A percentile compares a stretch with the other conserved stretches of the same genome.
phyloP scores from a whole-genome alignment of 1,140 invertebrate species.

The Cyrtorhinus lividipennis region DNA sequence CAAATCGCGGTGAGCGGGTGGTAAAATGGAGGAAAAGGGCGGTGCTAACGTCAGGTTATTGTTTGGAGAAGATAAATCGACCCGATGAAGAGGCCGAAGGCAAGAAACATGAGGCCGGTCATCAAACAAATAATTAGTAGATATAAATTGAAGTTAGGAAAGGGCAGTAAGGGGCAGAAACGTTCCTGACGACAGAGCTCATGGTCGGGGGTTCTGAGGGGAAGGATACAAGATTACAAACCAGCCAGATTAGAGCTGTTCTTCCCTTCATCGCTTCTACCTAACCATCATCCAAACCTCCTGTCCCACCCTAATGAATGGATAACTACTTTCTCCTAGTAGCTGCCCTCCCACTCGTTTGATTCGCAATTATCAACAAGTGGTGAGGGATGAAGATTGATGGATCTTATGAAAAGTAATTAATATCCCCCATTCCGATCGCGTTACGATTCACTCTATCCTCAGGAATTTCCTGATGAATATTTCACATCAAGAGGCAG shows the following conservation, averaged over 20 bases:
- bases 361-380: slow-evolving; percentile 3
- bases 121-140: slow-evolving; percentile 1
- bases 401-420: neutral
- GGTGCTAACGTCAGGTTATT: neutral
- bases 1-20: neutral
- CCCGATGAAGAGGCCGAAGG: neutral
- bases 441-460: too few relatives aligned
- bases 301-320: neutral
- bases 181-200: too few relatives aligned
- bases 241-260: neutral
- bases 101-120: neutral
- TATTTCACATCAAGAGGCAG: too few relatives aligned
- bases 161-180: too few relatives aligned
- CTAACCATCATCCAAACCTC: neutral
- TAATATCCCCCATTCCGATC: neutral
- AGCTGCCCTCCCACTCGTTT: neutral
- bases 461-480: too few relatives aligned
- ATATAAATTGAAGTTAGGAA: neutral
- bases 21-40: neutral
- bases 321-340: neutral
- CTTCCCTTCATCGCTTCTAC: neutral
- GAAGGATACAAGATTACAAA: neutral
- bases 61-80: neutral
- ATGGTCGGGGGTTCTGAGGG: neutral
- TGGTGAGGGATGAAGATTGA: neutral